A percentile compares a stretch with the other conserved stretches of the same genome.
These are phyloP conservation scores for Sipha flava DNA, from an alignment of 1,140 invertebrate genomes.

Conservation along the genomic window DNA sequence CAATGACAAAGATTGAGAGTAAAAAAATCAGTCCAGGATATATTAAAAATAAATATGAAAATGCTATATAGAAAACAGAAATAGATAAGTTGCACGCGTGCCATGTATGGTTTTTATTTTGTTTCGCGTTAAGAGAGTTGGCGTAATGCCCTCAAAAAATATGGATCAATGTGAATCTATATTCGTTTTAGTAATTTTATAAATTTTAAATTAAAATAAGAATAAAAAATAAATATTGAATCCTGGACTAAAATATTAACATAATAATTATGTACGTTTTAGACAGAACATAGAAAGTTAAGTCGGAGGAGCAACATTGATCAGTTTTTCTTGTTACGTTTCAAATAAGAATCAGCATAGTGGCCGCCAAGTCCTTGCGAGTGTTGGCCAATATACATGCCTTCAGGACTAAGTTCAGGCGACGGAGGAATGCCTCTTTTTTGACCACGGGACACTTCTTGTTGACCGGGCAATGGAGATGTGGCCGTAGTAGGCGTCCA, in stretches of 20 bases:
- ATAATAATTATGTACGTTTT: not conserved
- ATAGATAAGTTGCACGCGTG: not conserved
- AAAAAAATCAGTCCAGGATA: not conserved
- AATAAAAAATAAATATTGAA: not conserved
- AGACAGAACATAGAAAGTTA: not conserved
- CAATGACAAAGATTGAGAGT: not conserved
- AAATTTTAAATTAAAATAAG: not conserved
- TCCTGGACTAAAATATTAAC: not conserved
- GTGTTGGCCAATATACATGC: conserved; percentile 50
- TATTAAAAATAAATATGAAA: not conserved
- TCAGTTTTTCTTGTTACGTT: conserved; percentile 45
- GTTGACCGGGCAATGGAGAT: conserved; percentile 25
- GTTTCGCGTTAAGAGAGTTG: not conserved
- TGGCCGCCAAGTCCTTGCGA: conserved; percentile 52
- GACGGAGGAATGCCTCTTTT: conserved; percentile 49
- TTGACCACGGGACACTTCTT: conserved; percentile 44
- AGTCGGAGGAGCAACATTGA: not conserved
- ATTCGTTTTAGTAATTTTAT: not conserved
- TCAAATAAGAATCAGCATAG: conserved; percentile 51
- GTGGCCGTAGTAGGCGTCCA: conserved; percentile 32
- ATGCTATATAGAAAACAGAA: not conserved
- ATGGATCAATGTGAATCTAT: not conserved
- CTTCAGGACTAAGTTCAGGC: conserved; percentile 50
- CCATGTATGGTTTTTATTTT: not conserved
- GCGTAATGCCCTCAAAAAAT: not conserved